Base-by-base conservation (phyloP, 2,113 vertebrate species). In the Corythornis vintsioides region DNA sequence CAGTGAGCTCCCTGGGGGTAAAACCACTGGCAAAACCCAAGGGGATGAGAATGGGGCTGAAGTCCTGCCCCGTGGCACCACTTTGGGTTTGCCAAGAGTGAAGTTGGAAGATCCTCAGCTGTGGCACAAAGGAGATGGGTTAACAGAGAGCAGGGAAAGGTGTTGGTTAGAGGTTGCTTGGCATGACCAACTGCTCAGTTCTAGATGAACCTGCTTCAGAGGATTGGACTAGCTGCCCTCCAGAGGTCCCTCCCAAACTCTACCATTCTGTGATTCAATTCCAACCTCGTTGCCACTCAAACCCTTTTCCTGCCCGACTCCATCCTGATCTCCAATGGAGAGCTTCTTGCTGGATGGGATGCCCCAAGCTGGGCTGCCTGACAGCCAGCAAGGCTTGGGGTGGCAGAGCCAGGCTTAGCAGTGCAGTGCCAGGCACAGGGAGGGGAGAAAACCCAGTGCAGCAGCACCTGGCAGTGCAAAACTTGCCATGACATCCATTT, bases 61-160 rank as follows among this genome's bases (percentile, higher is more conserved):
- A 79, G 25, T 47, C 31, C 17, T 52, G 24, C 35, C 35, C 38
- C 18, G 9, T 16, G 50, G 6, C 67, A 66, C 10, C 0, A 0
- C 28, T 86, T 74, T 63, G 2, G 16, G 35, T 55, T 61, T 72
- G 24, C 0, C 1, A 69, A 61, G 28, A 61, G 33, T 1, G 3
- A 73, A 24, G 57, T 3, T 20, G 12, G 33, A 87, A 52, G 28
- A 71, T 40, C 29, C 40, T 91, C 29, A 48, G 8, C 29, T 76
- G 35, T 25, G 42, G 29, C 38, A 52, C 1, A 1, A 69, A 88
- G n/a, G 28, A 84, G 82, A 88, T 3, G 57, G 22, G 10, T 64
- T 65, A 48, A 78, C n/a, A 4, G 8, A 52, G 40, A 61, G 31
- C 45, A 86, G 29, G 26, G 91, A 90, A 88, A 70, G 4, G 6